Evolutionary conservation across 2,888 invertebrate species (phyloP).

Genomic region (Zygogramma bicolorata): DNA sequence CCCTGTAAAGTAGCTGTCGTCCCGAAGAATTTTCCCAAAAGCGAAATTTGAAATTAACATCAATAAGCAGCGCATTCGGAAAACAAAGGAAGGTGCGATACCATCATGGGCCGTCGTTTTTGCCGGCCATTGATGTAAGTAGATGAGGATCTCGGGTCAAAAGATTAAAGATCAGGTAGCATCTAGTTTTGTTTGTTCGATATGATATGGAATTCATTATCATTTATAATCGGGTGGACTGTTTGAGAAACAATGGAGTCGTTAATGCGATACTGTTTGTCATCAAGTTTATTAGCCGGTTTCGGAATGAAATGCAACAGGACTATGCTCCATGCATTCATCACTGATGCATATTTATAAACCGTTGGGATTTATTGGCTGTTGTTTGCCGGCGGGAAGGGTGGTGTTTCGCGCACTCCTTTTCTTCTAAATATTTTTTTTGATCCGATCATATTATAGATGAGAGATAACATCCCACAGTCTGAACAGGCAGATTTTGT

Average conservation of each 20-base stretch:
- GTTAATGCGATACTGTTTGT: constrained; percentile 43
- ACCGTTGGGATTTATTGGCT: constrained; percentile 18
- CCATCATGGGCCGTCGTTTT: background rate
- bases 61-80: constrained; percentile 21
- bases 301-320: constrained; percentile 38
- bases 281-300: constrained; percentile 43
- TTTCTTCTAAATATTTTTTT: too few species aligned
- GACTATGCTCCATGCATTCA: constrained; percentile 31
- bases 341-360: constrained; percentile 38
- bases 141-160: constrained; percentile 59
- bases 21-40: background rate
- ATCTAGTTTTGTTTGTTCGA: constrained; percentile 41
- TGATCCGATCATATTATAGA: too few species aligned
- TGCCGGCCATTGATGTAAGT: background rate
- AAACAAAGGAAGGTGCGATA: constrained; percentile 24
- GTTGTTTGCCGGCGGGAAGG: constrained; percentile 13
- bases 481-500: too few species aligned
- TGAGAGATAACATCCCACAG: too few species aligned
- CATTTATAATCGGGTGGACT: constrained; percentile 56
- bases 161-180: constrained; percentile 62
- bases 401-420: constrained; percentile 5
- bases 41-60: constrained; percentile 21
- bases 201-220: constrained; percentile 50
- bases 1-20: background rate
- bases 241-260: constrained; percentile 40